These are phyloP conservation scores for Jordanella pulchra DNA, from an alignment of 2,797 vertebrate genomes.

Conservation along the genomic window DNA sequence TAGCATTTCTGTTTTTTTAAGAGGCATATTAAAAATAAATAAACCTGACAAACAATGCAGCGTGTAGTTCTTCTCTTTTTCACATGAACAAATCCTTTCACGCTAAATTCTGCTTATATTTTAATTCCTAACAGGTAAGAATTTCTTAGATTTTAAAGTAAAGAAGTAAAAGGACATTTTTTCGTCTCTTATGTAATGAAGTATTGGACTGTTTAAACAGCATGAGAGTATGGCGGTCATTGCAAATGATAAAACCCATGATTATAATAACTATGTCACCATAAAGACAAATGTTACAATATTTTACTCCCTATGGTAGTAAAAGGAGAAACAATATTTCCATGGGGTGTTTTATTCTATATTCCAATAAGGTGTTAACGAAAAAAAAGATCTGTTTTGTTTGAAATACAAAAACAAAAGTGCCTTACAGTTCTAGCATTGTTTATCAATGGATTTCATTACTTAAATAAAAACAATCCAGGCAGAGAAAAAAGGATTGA, in stretches of 20 bases:
- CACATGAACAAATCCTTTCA: too few relatives aligned
- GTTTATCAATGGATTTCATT: neutral
- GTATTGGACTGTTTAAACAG: neutral
- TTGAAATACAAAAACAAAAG: neutral
- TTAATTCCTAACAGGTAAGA: too few relatives aligned
- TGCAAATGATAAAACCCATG: neutral
- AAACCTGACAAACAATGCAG: too few relatives aligned
- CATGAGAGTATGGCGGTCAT: neutral
- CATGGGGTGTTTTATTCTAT: neutral
- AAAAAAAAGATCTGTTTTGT: neutral
- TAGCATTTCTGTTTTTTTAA: too few relatives aligned
- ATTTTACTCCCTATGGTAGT: neutral
- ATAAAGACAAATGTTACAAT: neutral
- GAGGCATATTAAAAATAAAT: too few relatives aligned
- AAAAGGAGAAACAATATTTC: neutral
- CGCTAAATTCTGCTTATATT: too few relatives aligned
- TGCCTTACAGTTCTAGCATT: neutral
- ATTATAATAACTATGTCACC: too few relatives aligned
- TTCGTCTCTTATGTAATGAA: too few relatives aligned
- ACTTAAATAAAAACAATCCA: too few relatives aligned
- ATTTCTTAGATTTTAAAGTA: too few relatives aligned
- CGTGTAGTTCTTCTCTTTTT: too few relatives aligned
- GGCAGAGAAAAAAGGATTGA: neutral
- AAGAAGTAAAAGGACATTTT: too few relatives aligned
- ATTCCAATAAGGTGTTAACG: neutral